Base-by-base conservation (phyloP, 2,797 vertebrate genomes). In the Pseudopleuronectes americanus region DNA sequence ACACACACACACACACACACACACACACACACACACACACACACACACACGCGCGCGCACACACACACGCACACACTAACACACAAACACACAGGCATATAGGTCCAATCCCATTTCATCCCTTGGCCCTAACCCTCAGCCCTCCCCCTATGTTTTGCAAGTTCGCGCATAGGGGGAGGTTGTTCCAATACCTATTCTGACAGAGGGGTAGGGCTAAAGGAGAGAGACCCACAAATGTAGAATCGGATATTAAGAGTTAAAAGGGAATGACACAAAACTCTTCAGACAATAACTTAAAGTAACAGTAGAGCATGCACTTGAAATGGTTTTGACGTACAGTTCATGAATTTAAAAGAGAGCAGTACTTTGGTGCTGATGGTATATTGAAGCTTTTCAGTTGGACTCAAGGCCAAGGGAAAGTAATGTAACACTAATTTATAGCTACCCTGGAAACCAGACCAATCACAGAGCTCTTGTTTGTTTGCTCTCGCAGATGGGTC, bases 321-420 rank as follows among this genome's bases (percentile, higher is more conserved):
- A 65, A 60, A 12, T 21, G 52, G 59, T 57, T 71, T 38, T 54
- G 69, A 65, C 63, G 24, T 16, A 38, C 43, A 54, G 31, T 64
- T 53, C 23, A 66, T 74, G 56, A 43, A 67, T 81, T 64, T 55
- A 21, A 68, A 72, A 57, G 43, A 68, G 41, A 63, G 21, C 4
- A 16, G 16, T 23, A 55, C 3, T n/a, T 52, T 4, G 3, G 45
- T n/a, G 23, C 14, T 52, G 19, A 58, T 59, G 38, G 12, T 71
- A 43, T 67, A 24, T 14, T 0, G 2, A 3, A 53, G 55, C 26
- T 17, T 47, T n/a, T 55, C 47, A 19, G 26, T 67, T 64, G 43
- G 49, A 48, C 59, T 64, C 68, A 28, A 53, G 45, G 68, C 67
- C 53, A 66, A 6, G 3, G 9, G 10, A 21, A 36, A 52, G 9